A percentile compares a stretch with the other conserved stretches of the same genome.
Conservation (phyloP, 2,888 invertebrate species). For the Caenorhabditis japonica region DNA sequence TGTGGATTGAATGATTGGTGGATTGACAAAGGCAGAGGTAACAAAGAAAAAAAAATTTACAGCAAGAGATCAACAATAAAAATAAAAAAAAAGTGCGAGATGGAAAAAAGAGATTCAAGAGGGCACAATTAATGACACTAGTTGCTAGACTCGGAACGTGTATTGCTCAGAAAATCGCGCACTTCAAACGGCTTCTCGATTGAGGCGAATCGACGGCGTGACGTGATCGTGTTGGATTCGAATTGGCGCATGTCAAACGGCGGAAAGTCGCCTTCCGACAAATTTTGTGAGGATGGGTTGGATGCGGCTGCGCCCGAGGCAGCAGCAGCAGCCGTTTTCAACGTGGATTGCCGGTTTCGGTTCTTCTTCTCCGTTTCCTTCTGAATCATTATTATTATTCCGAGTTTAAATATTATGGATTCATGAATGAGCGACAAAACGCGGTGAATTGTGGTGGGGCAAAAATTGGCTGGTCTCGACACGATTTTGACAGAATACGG, state of each 20-base stretch:
- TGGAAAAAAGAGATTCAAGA: constrained; percentile 17
- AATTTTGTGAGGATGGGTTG: not conserved
- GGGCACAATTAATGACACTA: constrained; percentile 21
- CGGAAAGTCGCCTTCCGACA: not conserved
- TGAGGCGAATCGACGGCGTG: constrained; percentile 14
- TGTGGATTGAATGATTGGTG: too few relatives aligned
- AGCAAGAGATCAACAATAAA: not conserved
- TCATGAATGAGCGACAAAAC: too few relatives aligned
- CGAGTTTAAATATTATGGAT: too few relatives aligned
- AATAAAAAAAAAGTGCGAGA: constrained; percentile 16
- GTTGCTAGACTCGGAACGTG: constrained; percentile 10
- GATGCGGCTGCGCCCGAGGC: constrained; percentile 9
- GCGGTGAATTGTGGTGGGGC: too few relatives aligned
- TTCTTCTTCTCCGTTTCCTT: constrained; percentile 14
- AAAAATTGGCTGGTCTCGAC: too few relatives aligned
- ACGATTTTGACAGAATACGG: too few relatives aligned
- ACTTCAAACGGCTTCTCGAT: constrained; percentile 20
- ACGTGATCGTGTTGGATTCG: not conserved
- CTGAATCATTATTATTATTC: not conserved
- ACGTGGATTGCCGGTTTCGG: constrained; percentile 1
- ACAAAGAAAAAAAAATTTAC: not conserved
- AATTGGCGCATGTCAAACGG: constrained; percentile 3
- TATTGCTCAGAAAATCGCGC: constrained; percentile 23
- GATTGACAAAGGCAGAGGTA: not conserved
- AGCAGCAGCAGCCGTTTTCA: constrained; percentile 17